These are phyloP conservation scores for Cyprinodon tularosa DNA, from an alignment of 2,113 vertebrate species.

Conservation along the genomic window DNA sequence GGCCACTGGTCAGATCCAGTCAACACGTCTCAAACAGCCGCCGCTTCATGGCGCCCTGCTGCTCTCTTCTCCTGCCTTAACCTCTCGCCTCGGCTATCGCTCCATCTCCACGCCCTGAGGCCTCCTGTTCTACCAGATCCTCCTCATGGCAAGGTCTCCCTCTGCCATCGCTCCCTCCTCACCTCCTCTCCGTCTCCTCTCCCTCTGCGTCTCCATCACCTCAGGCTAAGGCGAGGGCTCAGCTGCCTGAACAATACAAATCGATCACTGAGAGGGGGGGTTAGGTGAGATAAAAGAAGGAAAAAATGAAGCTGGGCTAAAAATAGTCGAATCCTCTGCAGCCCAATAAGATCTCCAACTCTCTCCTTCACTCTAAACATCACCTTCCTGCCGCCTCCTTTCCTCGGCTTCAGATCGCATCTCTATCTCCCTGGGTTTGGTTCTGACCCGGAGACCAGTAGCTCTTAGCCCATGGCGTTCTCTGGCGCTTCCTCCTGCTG, in stretches of 20 bases:
- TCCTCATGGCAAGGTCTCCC: conserved; percentile 61
- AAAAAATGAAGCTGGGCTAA: conserved; percentile 34
- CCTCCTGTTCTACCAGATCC: conserved; percentile 34
- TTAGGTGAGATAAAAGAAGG: conserved; percentile 25
- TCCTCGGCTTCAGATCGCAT: no score
- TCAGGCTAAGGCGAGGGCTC: conserved; percentile 60
- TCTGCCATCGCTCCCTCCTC: conserved; percentile 35
- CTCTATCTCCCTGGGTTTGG: no score
- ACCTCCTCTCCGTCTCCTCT: conserved; percentile 42
- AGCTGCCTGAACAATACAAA: conserved; percentile 77
- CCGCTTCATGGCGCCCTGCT: conserved; percentile 11
- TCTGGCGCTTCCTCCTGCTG: no score
- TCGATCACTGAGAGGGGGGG: conserved; percentile 71
- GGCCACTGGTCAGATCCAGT: conserved; percentile 22
- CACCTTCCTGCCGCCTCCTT: neutral
- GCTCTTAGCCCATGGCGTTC: no score
- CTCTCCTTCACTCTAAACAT: conserved; percentile 27
- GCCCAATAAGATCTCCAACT: conserved; percentile 8
- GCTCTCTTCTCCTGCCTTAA: neutral
- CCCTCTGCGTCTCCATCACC: conserved; percentile 54
- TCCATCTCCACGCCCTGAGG: conserved; percentile 30
- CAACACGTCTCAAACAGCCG: conserved; percentile 4
- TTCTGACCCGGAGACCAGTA: no score
- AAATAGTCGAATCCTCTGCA: conserved; percentile 18
- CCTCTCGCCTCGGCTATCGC: conserved; percentile 6